Percentiles rank a stretch among this genome's conserved stretches.
These are phyloP conservation scores for Myotis davidii DNA, from an alignment of 2,113 vertebrate species.

Conservation along the genomic window DNA sequence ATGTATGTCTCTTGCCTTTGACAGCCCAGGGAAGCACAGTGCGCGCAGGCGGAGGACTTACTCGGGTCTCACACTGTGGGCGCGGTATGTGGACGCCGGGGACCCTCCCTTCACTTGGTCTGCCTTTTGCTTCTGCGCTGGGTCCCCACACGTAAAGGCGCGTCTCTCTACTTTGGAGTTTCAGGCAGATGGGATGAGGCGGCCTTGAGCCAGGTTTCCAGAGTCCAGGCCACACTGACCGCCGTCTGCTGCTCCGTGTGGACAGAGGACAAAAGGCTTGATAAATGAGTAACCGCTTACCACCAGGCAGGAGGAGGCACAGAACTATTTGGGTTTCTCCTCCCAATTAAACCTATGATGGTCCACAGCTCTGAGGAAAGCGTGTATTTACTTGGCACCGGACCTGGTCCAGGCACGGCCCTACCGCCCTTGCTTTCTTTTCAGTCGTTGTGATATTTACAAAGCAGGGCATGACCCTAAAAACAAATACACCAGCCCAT, in stretches of 20 bases:
- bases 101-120: neutral
- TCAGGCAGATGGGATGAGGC: neutral
- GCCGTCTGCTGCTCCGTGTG: fast-evolving
- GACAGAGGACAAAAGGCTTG: neutral
- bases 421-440: neutral
- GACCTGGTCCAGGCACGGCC: too few species aligned
- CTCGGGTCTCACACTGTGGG: fast-evolving
- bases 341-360: neutral
- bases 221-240: neutral
- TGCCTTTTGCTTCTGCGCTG: neutral
- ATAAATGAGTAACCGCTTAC: too few species aligned
- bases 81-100: fast-evolving
- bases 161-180: neutral
- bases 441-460: fast-evolving
- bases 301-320: neutral
- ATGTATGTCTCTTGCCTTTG: neutral
- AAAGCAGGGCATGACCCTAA: neutral
- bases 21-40: neutral
- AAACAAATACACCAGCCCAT: too few species aligned
- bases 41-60: fast-evolving
- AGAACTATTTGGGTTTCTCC: neutral
- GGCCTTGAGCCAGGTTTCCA: neutral
- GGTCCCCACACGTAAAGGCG: neutral
- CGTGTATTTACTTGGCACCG: neutral
- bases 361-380: neutral